A percentile compares a stretch with the other conserved stretches of the same genome.
phyloP scores from a whole-genome alignment of 2,888 invertebrate species.

The Meteorus cinctellus region DNA sequence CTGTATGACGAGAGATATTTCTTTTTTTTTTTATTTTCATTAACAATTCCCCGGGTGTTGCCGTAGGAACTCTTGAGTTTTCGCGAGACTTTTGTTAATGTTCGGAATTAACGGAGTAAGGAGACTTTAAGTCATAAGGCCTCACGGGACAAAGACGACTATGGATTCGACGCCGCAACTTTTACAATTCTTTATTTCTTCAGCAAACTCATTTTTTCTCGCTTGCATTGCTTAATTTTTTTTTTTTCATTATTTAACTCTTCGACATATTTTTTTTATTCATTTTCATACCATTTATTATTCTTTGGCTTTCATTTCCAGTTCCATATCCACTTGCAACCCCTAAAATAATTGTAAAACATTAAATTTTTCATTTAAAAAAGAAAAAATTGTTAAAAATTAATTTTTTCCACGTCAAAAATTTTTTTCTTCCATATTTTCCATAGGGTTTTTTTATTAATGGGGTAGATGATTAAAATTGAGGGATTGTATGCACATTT shows the following conservation, averaged over 20 bases:
- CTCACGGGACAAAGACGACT: conserved; percentile 63
- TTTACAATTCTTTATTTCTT: conserved; percentile 73
- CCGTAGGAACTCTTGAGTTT: conserved; percentile 67
- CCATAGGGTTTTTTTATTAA: no score
- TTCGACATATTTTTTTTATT: neutral
- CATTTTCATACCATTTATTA: neutral
- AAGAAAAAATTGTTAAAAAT: neutral
- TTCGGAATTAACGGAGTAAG: conserved; percentile 73
- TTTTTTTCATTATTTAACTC: neutral
- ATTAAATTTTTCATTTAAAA: no score
- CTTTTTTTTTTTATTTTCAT: conserved; percentile 70
- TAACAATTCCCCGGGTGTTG: conserved; percentile 68
- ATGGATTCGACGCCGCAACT: conserved; percentile 70
- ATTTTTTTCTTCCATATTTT: no score
- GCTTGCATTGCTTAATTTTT: conserved; percentile 13
- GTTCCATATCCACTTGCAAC: no score
- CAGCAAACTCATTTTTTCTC: conserved; percentile 60
- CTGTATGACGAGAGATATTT: conserved; percentile 61
- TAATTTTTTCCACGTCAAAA: no score
- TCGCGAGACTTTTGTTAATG: conserved; percentile 73
- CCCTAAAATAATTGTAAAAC: no score
- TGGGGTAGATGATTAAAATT: no score
- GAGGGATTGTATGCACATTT: neutral
- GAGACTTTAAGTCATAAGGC: conserved; percentile 73
- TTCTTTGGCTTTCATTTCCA: neutral